A percentile compares a stretch with the other conserved stretches of the same genome.
These are phyloP conservation scores for Phortica okadai DNA, from an alignment of 2,888 invertebrate genomes.

Conservation along the genomic window DNA sequence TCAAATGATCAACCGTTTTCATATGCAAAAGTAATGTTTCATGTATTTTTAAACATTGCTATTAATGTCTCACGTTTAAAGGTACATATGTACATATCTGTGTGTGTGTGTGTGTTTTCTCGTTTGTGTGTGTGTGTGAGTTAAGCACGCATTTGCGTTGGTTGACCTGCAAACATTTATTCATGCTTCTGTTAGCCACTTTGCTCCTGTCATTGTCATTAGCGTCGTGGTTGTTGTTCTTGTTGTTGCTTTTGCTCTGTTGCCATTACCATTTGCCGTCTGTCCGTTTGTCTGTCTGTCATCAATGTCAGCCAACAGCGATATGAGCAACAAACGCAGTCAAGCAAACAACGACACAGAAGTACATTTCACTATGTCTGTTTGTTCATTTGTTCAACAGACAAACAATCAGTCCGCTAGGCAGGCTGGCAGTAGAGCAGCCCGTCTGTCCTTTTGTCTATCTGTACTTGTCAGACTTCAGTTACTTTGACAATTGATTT, in stretches of 20 bases:
- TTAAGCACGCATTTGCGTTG: constrained; percentile 31
- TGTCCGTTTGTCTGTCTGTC: background rate
- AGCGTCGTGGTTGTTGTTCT: background rate
- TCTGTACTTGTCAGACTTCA: constrained; percentile 27
- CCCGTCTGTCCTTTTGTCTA: constrained; percentile 23
- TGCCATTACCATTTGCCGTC: constrained; percentile 54
- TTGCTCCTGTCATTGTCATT: constrained; percentile 63
- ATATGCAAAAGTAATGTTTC: no score
- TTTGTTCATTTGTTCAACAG: constrained; percentile 15
- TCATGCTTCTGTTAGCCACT: constrained; percentile 63
- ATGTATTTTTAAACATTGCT: no score
- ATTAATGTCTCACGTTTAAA: background rate
- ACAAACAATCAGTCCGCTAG: background rate
- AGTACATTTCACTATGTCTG: background rate
- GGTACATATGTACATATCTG: background rate
- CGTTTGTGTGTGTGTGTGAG: background rate
- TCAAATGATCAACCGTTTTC: no score
- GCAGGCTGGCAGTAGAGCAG: background rate
- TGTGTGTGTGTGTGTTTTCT: background rate
- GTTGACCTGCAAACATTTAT: constrained; percentile 68
- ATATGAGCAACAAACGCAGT: constrained; percentile 60
- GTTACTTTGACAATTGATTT: constrained; percentile 63
- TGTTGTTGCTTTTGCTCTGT: background rate
- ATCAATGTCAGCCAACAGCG: constrained; percentile 61
- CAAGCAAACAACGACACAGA: background rate